Conservation (phyloP, 2,113 vertebrate species). For the Mesoclemmys tuberculata region DNA sequence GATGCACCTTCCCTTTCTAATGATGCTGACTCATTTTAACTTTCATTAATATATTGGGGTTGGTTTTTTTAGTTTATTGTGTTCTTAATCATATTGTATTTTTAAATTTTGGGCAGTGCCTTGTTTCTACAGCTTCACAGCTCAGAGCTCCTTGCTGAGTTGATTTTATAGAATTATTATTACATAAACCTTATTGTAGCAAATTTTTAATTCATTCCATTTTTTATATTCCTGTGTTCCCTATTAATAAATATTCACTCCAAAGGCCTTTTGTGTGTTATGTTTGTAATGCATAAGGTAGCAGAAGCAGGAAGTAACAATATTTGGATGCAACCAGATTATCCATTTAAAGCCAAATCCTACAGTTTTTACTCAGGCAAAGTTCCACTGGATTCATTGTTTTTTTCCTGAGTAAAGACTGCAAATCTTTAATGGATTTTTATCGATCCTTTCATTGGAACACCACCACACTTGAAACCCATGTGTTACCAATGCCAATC, state of each 20-base stretch:
- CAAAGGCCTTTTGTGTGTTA: accelerated
- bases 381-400: not conserved
- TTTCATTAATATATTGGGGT: not conserved
- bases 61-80: not conserved
- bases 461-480: not conserved
- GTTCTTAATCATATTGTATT: not conserved
- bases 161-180: not conserved
- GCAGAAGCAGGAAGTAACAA: accelerated
- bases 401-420: not conserved
- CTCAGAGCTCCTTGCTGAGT: not conserved
- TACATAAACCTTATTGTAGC: not conserved
- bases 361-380: not conserved
- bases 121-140: not conserved
- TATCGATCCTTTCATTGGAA: not conserved
- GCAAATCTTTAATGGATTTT: not conserved
- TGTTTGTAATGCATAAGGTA: accelerated
- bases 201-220: not conserved
- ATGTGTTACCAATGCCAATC: not conserved
- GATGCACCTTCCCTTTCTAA: accelerated
- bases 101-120: accelerated
- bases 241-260: not conserved
- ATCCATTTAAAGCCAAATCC: not conserved
- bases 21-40: accelerated
- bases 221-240: not conserved
- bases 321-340: not conserved